Evolutionary conservation across 2,797 vertebrate genomes (phyloP), one percentile per base, ranked within the genome.

Genomic region (Aldrovandia affinis): DNA sequence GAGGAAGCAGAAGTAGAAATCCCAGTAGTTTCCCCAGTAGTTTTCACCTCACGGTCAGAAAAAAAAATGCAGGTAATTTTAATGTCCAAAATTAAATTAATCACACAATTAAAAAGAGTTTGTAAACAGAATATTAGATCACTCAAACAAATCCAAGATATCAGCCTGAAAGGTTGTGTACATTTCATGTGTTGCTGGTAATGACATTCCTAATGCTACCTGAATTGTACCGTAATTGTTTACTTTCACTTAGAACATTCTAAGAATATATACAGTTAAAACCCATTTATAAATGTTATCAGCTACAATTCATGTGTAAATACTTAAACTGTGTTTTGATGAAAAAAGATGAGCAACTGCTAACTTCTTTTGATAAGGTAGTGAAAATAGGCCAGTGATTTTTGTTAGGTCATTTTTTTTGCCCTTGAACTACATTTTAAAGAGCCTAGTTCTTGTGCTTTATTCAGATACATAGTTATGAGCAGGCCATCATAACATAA

Each of bases 1-100:
- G 55, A 81, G 55, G 33, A 61, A 81, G 59, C 33, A 61, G 20
- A 61, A 39, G 33, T 81, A 54, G 14, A 81, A 81, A n/a, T n/a
- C n/a, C n/a, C n/a, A n/a, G n/a, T n/a, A n/a, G 50, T 61, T 42
- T 42, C 7, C 36, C 7, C 20, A 33, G 55, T 28, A 25, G 15
- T 80, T 30, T n/a, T 54, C 18, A 28, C 47, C 25, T 80, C 47
- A 30, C 15, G 12, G 47, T 7, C 50, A 57, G 6, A 33, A 54
- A 36, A 70, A 33, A 54, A 36, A 70, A 36, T 70, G 15, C 33
- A 39, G 15, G 68, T 36, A 0, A 39, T 70, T 70, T 39, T 36
- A 20, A 70, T 36, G 68, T 33, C 28, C 63, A 65, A 70, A 70
- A 39, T 70, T 20, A 33, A 20, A 70, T 70, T 36, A 36, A 15